These are phyloP conservation scores for Orientallactaga sibirica DNA, from an alignment of 2,797 vertebrate species.

Conservation along the genomic window DNA sequence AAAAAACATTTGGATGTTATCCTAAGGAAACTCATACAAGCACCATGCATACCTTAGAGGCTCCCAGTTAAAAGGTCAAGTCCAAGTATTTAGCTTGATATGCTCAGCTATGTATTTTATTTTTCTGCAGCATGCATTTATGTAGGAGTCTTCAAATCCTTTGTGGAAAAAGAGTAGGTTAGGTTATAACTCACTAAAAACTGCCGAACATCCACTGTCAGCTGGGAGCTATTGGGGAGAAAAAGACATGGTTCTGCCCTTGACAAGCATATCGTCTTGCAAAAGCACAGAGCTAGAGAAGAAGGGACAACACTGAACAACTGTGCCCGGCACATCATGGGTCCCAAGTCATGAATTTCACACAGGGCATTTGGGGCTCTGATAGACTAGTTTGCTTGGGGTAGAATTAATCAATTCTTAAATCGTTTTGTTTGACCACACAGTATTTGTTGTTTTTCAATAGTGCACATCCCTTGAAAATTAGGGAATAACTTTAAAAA, in stretches of 20 bases:
- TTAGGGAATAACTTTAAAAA: neutral
- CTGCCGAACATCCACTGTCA: neutral
- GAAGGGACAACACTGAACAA: neutral
- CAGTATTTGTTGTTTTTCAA: conserved; percentile 24
- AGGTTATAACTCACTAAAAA: conserved; percentile 31
- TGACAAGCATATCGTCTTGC: neutral
- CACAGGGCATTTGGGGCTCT: neutral
- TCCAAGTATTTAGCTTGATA: neutral
- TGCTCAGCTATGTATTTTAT: neutral
- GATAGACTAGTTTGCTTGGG: neutral
- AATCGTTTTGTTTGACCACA: conserved; percentile 36
- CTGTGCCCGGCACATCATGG: neutral
- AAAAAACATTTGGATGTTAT: neutral
- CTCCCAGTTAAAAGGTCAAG: neutral
- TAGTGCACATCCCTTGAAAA: conserved; percentile 49
- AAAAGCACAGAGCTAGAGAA: neutral
- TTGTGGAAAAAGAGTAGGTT: neutral
- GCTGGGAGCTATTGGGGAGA: neutral
- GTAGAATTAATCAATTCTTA: neutral
- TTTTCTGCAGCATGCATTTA: neutral
- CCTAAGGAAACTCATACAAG: neutral
- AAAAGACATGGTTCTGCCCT: neutral
- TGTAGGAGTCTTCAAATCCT: neutral
- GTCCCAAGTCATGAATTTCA: neutral
- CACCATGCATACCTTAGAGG: neutral